Conservation (phyloP, 2,113 vertebrate genomes). For the Phycodurus eques region DNA sequence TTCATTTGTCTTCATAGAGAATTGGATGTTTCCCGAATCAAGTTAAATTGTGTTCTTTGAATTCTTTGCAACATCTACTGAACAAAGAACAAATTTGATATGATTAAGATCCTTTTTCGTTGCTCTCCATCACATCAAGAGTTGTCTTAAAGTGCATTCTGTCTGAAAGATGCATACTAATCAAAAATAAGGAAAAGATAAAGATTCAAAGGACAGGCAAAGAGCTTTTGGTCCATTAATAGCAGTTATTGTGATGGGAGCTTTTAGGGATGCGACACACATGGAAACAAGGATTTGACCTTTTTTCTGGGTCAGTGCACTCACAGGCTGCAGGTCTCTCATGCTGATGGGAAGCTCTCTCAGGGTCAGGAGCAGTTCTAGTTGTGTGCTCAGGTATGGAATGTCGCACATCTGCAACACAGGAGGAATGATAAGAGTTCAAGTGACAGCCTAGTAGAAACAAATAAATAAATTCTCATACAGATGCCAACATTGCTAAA, state of each 20-base stretch:
- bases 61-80: slow-evolving; percentile 33
- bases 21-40: slow-evolving; percentile 22
- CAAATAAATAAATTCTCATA: background rate
- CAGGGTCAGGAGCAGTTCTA: slow-evolving; percentile 77
- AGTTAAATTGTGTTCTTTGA: slow-evolving; percentile 21
- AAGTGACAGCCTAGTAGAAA: background rate
- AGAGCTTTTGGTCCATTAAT: slow-evolving; percentile 53
- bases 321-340: slow-evolving; percentile 77
- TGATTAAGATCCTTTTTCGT: slow-evolving; percentile 47
- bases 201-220: slow-evolving; percentile 23
- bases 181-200: slow-evolving; percentile 36
- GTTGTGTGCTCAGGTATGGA: slow-evolving; percentile 70
- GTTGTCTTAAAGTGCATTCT: slow-evolving; percentile 53
- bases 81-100: slow-evolving; percentile 49
- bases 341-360: slow-evolving; percentile 77
- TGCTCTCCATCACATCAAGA: slow-evolving; percentile 22
- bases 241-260: slow-evolving; percentile 9
- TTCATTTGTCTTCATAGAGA: slow-evolving; percentile 1
- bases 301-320: slow-evolving; percentile 38
- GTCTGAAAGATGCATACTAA: slow-evolving; percentile 42
- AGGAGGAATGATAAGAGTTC: background rate
- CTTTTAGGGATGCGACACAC: background rate
- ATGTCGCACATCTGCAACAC: slow-evolving; percentile 81
- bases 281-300: slow-evolving; percentile 9
- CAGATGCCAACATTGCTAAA: background rate